Evolutionary conservation across 1,140 invertebrate species (phyloP).

Genomic region (Kradibia gibbosae): DNA sequence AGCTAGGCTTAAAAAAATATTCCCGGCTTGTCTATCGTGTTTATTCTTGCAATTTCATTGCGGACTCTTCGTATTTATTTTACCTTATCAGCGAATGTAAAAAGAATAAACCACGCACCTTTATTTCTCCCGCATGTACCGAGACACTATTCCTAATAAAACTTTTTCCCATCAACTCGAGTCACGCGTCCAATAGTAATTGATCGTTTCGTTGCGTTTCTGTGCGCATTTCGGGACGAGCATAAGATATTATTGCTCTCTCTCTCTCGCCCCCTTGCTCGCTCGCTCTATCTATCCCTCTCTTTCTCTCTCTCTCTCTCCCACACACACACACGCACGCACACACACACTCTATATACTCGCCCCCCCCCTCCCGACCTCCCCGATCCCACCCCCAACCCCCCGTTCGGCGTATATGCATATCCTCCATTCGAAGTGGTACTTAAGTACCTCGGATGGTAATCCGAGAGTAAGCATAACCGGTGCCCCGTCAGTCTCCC

Average conservation of each 20-base stretch:
- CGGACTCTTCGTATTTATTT: not conserved
- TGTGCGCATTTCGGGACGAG: not conserved
- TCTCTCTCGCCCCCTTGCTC: not conserved
- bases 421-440: conserved; percentile 44
- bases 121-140: not conserved
- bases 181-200: conserved; percentile 36
- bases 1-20: not conserved
- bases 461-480: conserved; percentile 61
- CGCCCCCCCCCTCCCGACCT: not conserved
- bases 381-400: not conserved
- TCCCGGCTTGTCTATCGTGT: not conserved
- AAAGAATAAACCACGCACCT: conserved; percentile 39
- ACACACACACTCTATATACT: too few relatives aligned
- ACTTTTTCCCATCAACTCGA: conserved; percentile 29
- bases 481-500: conserved; percentile 1
- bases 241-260: conserved; percentile 37
- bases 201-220: conserved; percentile 21
- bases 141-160: conserved; percentile 11
- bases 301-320: not conserved
- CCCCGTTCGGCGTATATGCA: not conserved
- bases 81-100: conserved; percentile 40
- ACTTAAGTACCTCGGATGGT: conserved; percentile 56
- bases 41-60: conserved; percentile 6
- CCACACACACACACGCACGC: too few relatives aligned
- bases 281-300: not conserved